These are phyloP conservation scores for Gymnothorax reevesii DNA, from an alignment of 2,797 vertebrate species.

Conservation along the genomic window DNA sequence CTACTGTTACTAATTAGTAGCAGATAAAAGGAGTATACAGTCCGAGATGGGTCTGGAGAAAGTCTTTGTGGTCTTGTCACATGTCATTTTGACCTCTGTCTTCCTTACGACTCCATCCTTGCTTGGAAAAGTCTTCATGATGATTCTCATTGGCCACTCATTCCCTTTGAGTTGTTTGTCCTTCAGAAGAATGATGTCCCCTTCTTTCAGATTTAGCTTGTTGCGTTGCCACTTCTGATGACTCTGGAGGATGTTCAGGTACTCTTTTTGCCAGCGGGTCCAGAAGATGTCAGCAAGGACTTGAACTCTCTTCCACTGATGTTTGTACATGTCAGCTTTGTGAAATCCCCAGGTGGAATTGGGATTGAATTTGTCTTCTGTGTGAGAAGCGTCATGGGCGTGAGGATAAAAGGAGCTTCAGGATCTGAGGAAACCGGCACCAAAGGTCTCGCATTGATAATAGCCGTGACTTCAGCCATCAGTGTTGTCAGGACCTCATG, in stretches of 20 bases:
- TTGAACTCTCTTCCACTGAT: not conserved
- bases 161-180: not conserved
- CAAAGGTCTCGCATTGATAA: too few relatives aligned
- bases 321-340: not conserved
- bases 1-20: too few relatives aligned
- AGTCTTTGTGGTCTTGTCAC: too few relatives aligned
- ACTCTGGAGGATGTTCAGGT: not conserved
- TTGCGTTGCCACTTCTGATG: not conserved
- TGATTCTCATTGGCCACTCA: not conserved
- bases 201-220: not conserved
- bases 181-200: not conserved
- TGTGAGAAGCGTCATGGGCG: not conserved
- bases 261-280: not conserved
- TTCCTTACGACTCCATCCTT: not conserved
- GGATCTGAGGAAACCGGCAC: not conserved
- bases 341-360: too few relatives aligned
- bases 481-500: too few relatives aligned
- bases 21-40: too few relatives aligned
- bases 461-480: too few relatives aligned
- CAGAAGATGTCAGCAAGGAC: not conserved
- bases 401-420: not conserved
- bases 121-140: not conserved
- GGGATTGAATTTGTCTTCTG: too few relatives aligned
- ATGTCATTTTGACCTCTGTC: not conserved
- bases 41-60: too few relatives aligned